Conservation (phyloP, 2,888 invertebrate genomes). For the Lasioglossum zephyrum region DNA sequence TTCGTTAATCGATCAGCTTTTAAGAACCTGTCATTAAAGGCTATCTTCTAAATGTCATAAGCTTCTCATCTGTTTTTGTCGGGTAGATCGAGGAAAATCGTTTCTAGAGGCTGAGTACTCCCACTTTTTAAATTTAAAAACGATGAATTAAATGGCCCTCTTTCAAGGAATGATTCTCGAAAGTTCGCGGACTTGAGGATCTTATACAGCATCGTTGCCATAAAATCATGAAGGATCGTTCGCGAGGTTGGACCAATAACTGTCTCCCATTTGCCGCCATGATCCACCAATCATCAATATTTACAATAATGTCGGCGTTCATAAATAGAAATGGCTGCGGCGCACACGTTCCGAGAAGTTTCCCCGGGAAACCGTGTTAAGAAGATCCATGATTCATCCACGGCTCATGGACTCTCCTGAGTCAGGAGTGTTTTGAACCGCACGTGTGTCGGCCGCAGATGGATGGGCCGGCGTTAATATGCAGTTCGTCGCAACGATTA, state of each 20-base stretch:
- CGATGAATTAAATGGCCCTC: neutral
- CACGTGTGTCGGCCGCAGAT: neutral
- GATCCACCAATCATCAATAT: neutral
- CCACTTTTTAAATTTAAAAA: neutral
- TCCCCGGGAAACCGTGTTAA: neutral
- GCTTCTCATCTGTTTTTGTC: neutral
- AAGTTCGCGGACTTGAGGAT: neutral
- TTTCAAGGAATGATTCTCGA: neutral
- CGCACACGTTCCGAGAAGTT: slow-evolving; percentile 2
- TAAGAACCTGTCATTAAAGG: neutral
- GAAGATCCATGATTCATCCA: slow-evolving; percentile 7
- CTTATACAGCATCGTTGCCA: neutral
- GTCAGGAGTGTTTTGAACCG: slow-evolving; percentile 8
- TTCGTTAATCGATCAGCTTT: neutral
- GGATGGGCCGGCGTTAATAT: neutral
- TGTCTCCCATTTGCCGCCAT: neutral
- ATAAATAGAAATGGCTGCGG: neutral
- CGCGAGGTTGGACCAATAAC: neutral
- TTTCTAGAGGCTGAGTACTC: neutral
- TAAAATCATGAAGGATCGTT: slow-evolving; percentile 1
- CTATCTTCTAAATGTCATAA: neutral
- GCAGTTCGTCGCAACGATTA: neutral
- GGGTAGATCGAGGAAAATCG: neutral
- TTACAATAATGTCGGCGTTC: neutral
- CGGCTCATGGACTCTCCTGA: slow-evolving; percentile 10